phyloP scores from a whole-genome alignment of 2,797 vertebrate genomes.

The Emydoidea blandingii region DNA sequence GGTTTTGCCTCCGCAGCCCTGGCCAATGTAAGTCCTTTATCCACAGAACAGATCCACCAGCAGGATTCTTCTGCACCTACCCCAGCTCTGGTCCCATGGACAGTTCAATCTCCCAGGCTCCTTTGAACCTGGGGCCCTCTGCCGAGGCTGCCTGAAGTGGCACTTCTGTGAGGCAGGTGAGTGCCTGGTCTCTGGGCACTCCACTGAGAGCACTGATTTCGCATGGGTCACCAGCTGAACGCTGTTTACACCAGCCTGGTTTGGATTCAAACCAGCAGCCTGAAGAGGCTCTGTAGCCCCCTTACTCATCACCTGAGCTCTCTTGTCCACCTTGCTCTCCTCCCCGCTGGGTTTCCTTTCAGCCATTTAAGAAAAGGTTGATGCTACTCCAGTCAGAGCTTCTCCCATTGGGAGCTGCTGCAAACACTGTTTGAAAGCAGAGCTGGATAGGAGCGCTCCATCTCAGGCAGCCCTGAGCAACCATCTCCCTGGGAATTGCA shows the following conservation, averaged over 20 bases:
- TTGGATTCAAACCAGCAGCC: background rate
- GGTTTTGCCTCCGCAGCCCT: background rate
- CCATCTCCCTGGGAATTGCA: accelerated
- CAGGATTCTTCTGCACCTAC: background rate
- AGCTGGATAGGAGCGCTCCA: no score
- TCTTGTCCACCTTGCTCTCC: background rate
- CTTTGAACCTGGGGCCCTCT: background rate
- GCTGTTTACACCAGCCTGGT: background rate
- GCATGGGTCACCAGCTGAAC: no score
- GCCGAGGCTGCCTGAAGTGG: background rate
- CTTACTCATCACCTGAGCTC: background rate
- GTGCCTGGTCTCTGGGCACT: background rate
- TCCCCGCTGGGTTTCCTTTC: accelerated
- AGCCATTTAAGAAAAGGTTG: background rate
- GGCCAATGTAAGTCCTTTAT: no score
- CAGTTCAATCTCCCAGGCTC: background rate
- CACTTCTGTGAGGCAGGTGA: background rate
- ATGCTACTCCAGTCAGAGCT: background rate
- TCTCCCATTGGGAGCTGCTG: background rate
- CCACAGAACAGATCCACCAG: no score
- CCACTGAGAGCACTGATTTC: background rate
- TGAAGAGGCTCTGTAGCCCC: background rate
- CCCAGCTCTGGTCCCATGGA: no score
- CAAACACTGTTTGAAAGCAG: no score
- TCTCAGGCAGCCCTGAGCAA: background rate